Base-by-base conservation (phyloP, 2,113 vertebrate genomes). In the Menidia beryllina region DNA sequence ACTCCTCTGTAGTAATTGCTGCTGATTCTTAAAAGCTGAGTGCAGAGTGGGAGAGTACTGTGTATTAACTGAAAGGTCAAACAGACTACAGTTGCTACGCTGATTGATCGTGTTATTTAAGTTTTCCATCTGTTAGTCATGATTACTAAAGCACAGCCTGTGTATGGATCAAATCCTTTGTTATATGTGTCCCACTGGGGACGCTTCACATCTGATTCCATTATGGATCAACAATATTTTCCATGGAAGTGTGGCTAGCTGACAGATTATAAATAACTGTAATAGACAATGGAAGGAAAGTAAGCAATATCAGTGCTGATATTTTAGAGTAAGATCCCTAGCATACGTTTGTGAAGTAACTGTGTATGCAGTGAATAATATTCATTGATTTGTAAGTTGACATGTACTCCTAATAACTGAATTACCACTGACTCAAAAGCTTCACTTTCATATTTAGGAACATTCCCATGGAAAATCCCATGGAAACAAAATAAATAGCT, bases 41-140 rank as follows among this genome's bases (percentile, higher is more conserved):
- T 50, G 74, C 0, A 3, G 61, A 71, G 75, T 39, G 43, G 54
- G 55, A 72, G 66, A 57, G 26, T 57, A 80, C 36, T 73, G 49
- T 77, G 72, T 60, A 49, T 57, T 59, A n/a, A 70, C 71, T 69
- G 66, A 72, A 85, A 83, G 77, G 82, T 89, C 85, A 84, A 74
- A 52, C 34, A 52, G 49, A 63, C 56, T 26, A 45, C 26, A 78
- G 53, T 65, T 38, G 59, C 69, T 79, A 50, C 70, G 55, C n/a
- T 23, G 47, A 85, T 82, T 21, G 82, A 88, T 86, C 13, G 23
- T 73, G 70, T 81, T 75, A 79, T 74, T 82, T 66, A 27, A 43
- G 72, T 60, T 67, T 38, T n/a, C 25, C 63, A 56, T 72, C 17
- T 55, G 64, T 48, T 47, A 27, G 27, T 48, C 53, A 70, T 55